Evolutionary conservation across 2,888 invertebrate species (phyloP).

Genomic region (Pandemis cinnamomeana): DNA sequence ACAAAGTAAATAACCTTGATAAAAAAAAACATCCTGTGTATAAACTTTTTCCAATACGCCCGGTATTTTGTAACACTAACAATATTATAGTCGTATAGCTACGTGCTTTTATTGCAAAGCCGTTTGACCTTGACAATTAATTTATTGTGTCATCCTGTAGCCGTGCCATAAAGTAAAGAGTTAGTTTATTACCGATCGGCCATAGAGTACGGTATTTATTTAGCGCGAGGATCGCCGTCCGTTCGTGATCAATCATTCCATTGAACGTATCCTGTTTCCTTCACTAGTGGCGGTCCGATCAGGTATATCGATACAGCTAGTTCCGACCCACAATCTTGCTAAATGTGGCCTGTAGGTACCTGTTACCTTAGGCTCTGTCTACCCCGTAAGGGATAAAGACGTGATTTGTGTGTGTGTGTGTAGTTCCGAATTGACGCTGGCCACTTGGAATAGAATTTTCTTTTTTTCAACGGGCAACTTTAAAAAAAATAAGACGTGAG

Average conservation of each 20-base stretch:
- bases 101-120: not conserved
- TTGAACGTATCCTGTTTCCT: constrained; percentile 83
- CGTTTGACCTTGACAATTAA: not conserved
- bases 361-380: too few species aligned
- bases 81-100: too few species aligned
- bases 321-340: too few species aligned
- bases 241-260: constrained; percentile 83
- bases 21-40: not conserved
- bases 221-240: constrained; percentile 82
- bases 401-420: too few species aligned
- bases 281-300: constrained; percentile 63
- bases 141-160: constrained; percentile 20
- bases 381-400: too few species aligned
- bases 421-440: constrained; percentile 8
- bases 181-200: constrained; percentile 27
- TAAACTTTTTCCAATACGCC: not conserved
- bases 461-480: not conserved
- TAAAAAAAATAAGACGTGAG: too few species aligned
- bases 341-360: too few species aligned
- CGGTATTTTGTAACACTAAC: too few species aligned
- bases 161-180: constrained; percentile 24
- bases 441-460: not conserved
- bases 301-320: constrained; percentile 44
- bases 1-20: too few species aligned
- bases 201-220: constrained; percentile 56